These are phyloP conservation scores for Clarias magur DNA, from an alignment of 2,113 vertebrate species.

Conservation along the genomic window DNA sequence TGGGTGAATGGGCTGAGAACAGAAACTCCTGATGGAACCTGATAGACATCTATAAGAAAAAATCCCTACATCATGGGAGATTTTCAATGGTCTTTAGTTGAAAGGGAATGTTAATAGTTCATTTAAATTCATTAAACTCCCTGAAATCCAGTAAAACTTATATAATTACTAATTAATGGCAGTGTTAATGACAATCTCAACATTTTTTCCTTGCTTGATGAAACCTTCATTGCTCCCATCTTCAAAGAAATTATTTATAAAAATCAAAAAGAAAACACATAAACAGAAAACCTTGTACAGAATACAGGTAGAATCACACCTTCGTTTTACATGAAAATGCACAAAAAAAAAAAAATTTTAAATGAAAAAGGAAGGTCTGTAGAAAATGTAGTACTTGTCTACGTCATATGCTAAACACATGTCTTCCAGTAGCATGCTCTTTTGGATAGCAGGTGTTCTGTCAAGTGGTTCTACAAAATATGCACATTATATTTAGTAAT, in stretches of 20 bases:
- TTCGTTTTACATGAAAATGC: background rate
- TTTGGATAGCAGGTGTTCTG: constrained; percentile 20
- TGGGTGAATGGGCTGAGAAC: background rate
- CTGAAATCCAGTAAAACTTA: background rate
- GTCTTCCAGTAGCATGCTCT: constrained; percentile 7
- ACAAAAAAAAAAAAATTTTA: no score
- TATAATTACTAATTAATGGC: background rate
- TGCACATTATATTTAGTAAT: constrained; percentile 25
- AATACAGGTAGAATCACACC: background rate
- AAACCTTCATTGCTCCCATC: background rate
- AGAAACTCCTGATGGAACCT: background rate
- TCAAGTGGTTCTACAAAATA: constrained; percentile 23
- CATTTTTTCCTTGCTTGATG: background rate
- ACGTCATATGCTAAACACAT: constrained; percentile 8
- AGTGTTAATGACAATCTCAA: background rate
- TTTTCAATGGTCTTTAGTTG: background rate
- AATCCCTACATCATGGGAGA: background rate
- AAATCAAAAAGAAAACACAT: background rate
- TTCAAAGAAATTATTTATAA: background rate
- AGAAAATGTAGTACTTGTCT: background rate
- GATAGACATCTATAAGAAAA: background rate
- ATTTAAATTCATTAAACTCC: background rate
- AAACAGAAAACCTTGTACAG: background rate
- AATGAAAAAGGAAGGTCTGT: background rate
- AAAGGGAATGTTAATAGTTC: background rate